Percentiles rank a stretch among this genome's conserved stretches.
Evolutionary conservation across 2,888 invertebrate genomes (phyloP).

Genomic region (Acanthosepion pharaonis): DNA sequence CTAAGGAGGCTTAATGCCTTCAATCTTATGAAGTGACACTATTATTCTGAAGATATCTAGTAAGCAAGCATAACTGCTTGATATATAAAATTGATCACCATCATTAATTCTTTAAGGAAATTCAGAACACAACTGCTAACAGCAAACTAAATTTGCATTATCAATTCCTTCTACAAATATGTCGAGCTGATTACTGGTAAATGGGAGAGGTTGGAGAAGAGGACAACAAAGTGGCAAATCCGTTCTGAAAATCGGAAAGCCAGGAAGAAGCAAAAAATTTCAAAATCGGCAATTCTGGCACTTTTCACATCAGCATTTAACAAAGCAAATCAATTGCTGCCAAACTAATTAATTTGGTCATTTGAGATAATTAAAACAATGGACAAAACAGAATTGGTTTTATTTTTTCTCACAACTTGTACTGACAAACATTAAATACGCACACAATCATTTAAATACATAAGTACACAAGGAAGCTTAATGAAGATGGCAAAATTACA

Average conservation of each 20-base stretch:
- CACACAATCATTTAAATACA: background rate
- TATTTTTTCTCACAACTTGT: background rate
- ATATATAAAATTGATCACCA: no score
- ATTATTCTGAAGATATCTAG: no score
- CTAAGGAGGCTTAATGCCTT: no score
- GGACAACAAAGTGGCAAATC: background rate
- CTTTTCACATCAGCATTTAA: background rate
- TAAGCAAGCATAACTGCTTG: no score
- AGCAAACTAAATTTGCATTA: background rate
- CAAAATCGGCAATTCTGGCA: background rate
- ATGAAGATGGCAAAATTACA: background rate
- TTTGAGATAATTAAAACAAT: background rate
- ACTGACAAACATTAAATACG: background rate
- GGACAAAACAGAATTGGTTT: background rate
- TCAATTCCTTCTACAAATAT: no score
- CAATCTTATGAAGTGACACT: no score
- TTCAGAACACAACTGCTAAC: background rate
- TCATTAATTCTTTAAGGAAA: background rate
- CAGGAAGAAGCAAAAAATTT: background rate
- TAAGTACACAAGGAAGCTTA: background rate
- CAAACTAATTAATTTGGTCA: background rate
- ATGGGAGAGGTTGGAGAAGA: background rate
- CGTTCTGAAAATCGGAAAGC: background rate
- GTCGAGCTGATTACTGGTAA: background rate
- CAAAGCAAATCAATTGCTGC: background rate